Evolutionary conservation across 1,140 invertebrate species (phyloP), one percentile per base, ranked within the genome.

Genomic region (Scaptodrosophila lebanonensis): DNA sequence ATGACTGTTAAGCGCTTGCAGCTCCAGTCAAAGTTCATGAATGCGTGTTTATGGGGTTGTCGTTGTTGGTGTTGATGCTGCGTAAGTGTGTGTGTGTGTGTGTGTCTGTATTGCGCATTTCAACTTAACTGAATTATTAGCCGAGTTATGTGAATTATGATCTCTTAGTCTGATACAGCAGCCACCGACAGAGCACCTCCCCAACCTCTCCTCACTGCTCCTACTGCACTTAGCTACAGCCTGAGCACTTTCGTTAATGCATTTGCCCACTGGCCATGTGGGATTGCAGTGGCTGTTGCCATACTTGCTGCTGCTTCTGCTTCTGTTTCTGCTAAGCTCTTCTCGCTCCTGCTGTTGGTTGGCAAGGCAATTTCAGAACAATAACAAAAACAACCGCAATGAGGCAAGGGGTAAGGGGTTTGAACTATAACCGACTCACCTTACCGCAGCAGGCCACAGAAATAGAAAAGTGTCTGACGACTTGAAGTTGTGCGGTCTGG

Each of bases 41-140:
- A 13, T 38, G 11, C 36, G 15, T 59, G 36, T 50, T 38, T 40
- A 29, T 11, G 1, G n/a, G 38, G 8, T 9, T 7, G 15, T 30
- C 8, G 9, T 3, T 25, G 12, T 11, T 9, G 8, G 25, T 11
- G n/a, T 18, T 11, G 9, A 8, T 25, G 25, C 25, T 27, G 35
- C 3, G n/a, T 17, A 22, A 52, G 32, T 48, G 63, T 43, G 57
- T 27, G 53, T 62, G 53, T 47, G 56, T 44, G 51, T 75, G 9
- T 38, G 35, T 4, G 2, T 13, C 9, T 38, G 66, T 62, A 61
- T 59, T 82, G 66, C 65, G 48, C 75, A 82, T 82, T 82, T 82
- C 66, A 82, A 62, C 75, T 82, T 82, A 82, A 82, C 75, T 82
- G 75, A 82, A 82, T 82, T 82, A 82, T 82, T 82, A 82, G 75